Evolutionary conservation across 2,888 invertebrate species (phyloP).

Genomic region (Cactoblastis cactorum): DNA sequence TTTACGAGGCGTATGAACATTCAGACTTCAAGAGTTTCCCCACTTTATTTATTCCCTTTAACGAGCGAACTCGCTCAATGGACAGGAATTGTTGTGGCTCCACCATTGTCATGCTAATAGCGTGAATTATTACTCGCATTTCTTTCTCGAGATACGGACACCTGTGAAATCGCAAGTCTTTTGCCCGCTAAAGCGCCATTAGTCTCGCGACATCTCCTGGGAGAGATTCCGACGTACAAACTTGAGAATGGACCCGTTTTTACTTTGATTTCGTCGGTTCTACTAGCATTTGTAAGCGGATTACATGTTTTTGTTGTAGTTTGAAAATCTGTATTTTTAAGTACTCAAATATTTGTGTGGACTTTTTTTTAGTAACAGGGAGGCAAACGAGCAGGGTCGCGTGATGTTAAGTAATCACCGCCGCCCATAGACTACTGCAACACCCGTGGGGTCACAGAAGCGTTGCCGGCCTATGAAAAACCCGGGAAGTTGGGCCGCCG

Average conservation of each 20-base stretch:
- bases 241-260: not conserved
- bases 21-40: slow-evolving; percentile 32
- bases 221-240: not conserved
- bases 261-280: not conserved
- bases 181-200: slow-evolving; percentile 18
- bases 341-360: too few relatives aligned
- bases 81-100: slow-evolving; percentile 21
- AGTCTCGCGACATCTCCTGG: slow-evolving; percentile 5
- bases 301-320: not conserved
- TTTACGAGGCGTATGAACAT: slow-evolving; percentile 18
- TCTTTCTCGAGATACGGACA: slow-evolving; percentile 21
- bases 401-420: too few relatives aligned
- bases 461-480: too few relatives aligned
- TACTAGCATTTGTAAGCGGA: not conserved
- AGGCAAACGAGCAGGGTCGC: too few relatives aligned
- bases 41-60: slow-evolving; percentile 35
- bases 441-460: too few relatives aligned
- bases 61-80: slow-evolving; percentile 32
- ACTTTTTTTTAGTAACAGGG: too few relatives aligned
- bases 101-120: slow-evolving; percentile 34
- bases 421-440: too few relatives aligned
- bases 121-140: slow-evolving; percentile 26
- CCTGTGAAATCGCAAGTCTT: slow-evolving; percentile 22
- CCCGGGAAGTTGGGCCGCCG: too few relatives aligned
- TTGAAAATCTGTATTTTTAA: too few relatives aligned